Evolutionary conservation across 2,797 vertebrate genomes (phyloP).

Genomic region (Amazona finschi): DNA sequence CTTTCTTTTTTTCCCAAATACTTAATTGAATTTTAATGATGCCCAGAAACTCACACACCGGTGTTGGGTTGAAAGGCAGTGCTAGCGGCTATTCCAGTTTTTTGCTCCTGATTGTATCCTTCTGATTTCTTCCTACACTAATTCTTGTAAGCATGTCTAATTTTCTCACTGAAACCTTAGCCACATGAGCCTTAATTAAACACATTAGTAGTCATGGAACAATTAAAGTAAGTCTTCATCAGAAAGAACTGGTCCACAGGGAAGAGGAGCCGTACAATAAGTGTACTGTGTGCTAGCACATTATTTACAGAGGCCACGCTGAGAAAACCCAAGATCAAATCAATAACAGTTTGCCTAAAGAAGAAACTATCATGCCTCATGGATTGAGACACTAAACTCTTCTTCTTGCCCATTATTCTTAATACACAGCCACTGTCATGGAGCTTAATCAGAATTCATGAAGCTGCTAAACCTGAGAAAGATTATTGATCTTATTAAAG

Average conservation of each 20-base stretch:
- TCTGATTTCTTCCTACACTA: not conserved
- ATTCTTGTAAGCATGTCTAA: not conserved
- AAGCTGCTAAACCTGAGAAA: not conserved
- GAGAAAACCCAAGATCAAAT: conserved; percentile 20
- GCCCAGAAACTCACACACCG: not conserved
- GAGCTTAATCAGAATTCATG: conserved; percentile 47
- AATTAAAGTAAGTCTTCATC: conserved; percentile 13
- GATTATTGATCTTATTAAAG: conserved; percentile 53
- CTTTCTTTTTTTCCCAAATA: not conserved
- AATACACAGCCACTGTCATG: not conserved
- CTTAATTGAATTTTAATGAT: not conserved
- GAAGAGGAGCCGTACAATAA: not conserved
- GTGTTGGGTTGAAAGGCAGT: not conserved
- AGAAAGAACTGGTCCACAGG: conserved; percentile 4
- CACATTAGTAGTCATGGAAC: conserved; percentile 26
- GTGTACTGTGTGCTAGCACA: not conserved
- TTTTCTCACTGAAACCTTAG: not conserved
- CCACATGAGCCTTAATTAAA: conserved; percentile 45
- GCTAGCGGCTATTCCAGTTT: not conserved
- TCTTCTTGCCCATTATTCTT: conserved; percentile 35
- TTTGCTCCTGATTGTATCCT: not conserved
- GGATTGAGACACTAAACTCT: conserved; percentile 2
- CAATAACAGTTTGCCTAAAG: conserved; percentile 8
- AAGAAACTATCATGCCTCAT: not conserved
- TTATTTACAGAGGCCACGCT: not conserved